A percentile compares a stretch with the other conserved stretches of the same genome.
These are phyloP conservation scores for Tetramorium bicarinatum DNA, from an alignment of 2,888 invertebrate species.

Conservation along the genomic window DNA sequence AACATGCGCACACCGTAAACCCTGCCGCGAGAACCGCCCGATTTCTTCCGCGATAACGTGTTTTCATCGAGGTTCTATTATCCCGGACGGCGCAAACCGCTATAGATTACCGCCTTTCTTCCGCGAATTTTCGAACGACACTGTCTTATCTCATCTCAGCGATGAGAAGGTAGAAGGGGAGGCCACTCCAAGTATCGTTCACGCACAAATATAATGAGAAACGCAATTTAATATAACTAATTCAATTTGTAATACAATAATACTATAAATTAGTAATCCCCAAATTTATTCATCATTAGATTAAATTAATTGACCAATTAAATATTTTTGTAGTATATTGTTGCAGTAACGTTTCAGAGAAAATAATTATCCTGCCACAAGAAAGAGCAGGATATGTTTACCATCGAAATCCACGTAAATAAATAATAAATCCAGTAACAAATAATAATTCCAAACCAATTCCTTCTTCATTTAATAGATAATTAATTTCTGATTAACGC, in stretches of 20 bases:
- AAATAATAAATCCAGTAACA: constrained; percentile 33
- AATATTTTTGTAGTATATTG: constrained; percentile 28
- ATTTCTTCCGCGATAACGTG: constrained; percentile 68
- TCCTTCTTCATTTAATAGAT: constrained; percentile 42
- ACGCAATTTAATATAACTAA: constrained; percentile 21
- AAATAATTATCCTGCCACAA: constrained; percentile 20
- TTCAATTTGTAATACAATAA: constrained; percentile 24
- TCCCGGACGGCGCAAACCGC: neutral
- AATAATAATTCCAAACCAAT: constrained; percentile 22
- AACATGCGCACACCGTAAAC: constrained; percentile 43
- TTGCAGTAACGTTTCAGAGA: neutral
- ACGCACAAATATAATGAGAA: neutral
- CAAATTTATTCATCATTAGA: neutral
- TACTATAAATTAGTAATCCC: constrained; percentile 29
- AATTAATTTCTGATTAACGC: constrained; percentile 46
- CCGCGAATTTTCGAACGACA: constrained; percentile 23
- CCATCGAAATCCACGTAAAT: neutral
- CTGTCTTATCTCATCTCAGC: constrained; percentile 19
- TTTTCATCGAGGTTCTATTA: constrained; percentile 58
- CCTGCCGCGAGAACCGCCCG: constrained; percentile 56
- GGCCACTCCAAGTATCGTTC: neutral
- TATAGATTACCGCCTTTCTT: constrained; percentile 29
- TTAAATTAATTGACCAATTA: constrained; percentile 39
- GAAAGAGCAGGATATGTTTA: neutral
- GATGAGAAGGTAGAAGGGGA: neutral